Evolutionary conservation across 2,113 vertebrate genomes (phyloP), one percentile per base, ranked within the genome.

Genomic region (Ceyx melanurus): DNA sequence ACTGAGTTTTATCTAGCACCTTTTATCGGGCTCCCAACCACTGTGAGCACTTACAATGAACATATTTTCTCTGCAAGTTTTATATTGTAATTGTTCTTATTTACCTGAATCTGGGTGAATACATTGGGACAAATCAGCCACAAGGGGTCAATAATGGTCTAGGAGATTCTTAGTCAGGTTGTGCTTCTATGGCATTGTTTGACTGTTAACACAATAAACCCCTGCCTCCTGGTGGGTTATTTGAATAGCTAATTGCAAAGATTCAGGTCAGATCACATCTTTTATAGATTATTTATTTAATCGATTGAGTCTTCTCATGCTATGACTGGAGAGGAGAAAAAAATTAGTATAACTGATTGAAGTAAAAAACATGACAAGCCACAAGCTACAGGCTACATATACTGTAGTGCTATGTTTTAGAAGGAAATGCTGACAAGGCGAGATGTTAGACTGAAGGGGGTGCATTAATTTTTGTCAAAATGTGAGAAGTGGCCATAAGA

Each of bases 121-220:
- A 26, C 22, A 8, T 26, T 58, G 33, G 31, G 70, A 60, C 11
- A 37, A 89, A 23, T 0, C 1, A 40, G 19, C 93, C 97, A 95
- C 82, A 89, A 90, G 97, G 77, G 93, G 97, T 71, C 97, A 95
- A 85, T 92, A 46, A 48, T 13, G 80, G 54, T 5, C 75, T 33
- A 96, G 67, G 54, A 71, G 50, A 96, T 94, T 25, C 13, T 35
- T 31, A 12, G 20, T 3, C 5, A 37, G 40, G 9, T 3, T 65
- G 67, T 61, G 11, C 14, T 46, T 9, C 50, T 78, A 12, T 35
- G 33, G 31, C 54, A 45, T 83, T 22, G 9, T 78, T 81, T 57
- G 43, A 28, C 22, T 43, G 26, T 7, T 48, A 89, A 31, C 43
- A 67, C 42, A 58, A 89, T 87, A 70, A 70, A 86, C 91, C 82